Conservation (phyloP, 1,140 invertebrate species). For the Ceratosolen solmsi region DNA sequence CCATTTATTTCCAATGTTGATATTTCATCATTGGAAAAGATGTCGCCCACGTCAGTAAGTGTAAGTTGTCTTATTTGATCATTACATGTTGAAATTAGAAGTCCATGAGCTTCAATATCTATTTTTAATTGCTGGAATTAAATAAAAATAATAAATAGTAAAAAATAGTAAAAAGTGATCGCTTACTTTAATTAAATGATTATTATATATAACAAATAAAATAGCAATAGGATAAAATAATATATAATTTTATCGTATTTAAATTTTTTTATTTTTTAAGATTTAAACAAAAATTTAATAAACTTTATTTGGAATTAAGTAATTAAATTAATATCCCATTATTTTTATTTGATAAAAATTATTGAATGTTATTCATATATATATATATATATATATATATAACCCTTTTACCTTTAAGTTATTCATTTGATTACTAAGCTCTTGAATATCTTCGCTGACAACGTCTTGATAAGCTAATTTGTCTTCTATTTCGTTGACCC, state of each 20-base stretch:
- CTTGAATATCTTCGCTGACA: conserved; percentile 90
- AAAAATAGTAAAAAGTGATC: too few species aligned
- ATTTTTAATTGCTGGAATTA: conserved; percentile 87
- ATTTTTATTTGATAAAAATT: too few species aligned
- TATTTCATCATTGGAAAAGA: conserved; percentile 90
- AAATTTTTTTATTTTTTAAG: too few species aligned
- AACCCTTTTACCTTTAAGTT: conserved; percentile 81
- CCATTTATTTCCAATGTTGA: conserved; percentile 89
- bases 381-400: not conserved
- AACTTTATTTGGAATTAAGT: too few species aligned
- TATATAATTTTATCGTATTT: too few species aligned
- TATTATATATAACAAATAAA: too few species aligned
- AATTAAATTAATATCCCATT: too few species aligned
- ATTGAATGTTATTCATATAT: not conserved
- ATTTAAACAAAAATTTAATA: too few species aligned
- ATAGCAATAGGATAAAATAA: too few species aligned
- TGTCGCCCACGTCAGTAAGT: conserved; percentile 86
- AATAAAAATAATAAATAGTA: conserved; percentile 42
- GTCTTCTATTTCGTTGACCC: conserved; percentile 90
- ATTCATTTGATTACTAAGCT: conserved; percentile 92
- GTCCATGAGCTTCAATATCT: conserved; percentile 89
- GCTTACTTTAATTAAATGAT: too few species aligned
- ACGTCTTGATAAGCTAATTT: conserved; percentile 90
- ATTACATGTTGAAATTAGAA: conserved; percentile 85
- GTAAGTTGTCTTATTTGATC: conserved; percentile 94